phyloP scores from a whole-genome alignment of 1,140 invertebrate species.

The Spodoptera litura region DNA sequence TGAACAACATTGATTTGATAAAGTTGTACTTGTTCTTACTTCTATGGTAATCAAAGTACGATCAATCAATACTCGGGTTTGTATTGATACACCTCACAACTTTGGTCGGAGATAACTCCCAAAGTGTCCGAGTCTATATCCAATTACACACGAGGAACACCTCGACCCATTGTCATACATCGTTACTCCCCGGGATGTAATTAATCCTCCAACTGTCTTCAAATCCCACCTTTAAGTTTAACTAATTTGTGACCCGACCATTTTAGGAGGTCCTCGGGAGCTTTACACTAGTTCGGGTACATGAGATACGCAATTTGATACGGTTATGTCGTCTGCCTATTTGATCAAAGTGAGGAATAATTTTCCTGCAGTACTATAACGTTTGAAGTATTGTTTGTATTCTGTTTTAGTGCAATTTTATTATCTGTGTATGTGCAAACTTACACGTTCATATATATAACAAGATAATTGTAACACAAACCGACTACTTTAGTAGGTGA shows the following conservation, averaged over 20 bases:
- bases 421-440: no score
- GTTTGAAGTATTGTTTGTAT: no score
- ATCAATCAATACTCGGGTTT: no score
- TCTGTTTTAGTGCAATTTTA: no score
- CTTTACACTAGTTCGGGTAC: not conserved
- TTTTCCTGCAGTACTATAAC: not conserved
- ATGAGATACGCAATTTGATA: not conserved
- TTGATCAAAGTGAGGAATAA: no score
- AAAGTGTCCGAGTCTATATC: constrained; percentile 9
- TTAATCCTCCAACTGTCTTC: constrained; percentile 24
- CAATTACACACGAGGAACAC: not conserved
- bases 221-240: constrained; percentile 34
- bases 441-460: no score
- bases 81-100: not conserved
- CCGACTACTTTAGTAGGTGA: no score
- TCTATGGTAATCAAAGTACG: no score
- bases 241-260: constrained; percentile 24
- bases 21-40: no score
- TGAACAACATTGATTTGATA: no score
- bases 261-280: not conserved
- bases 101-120: not conserved
- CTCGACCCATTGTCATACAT: not conserved
- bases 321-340: not conserved
- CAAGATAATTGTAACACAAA: no score
- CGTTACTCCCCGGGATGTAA: not conserved